These are phyloP conservation scores for Diphyllodes magnificus DNA, from an alignment of 2,113 vertebrate genomes.

Conservation along the genomic window DNA sequence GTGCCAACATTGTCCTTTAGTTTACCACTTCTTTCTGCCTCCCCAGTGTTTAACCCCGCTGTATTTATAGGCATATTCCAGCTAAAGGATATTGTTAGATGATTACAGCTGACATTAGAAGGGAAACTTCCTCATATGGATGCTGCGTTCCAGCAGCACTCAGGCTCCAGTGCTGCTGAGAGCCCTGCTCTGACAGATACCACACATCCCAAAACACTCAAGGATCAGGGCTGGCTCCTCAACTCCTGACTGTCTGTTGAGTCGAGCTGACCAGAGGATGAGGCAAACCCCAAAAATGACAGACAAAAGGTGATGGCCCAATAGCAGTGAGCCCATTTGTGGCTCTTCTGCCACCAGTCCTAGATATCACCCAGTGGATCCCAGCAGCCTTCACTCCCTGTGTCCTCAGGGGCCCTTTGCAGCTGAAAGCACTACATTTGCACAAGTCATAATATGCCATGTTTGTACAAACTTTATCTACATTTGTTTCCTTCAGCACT, in stretches of 20 bases:
- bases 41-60: background rate
- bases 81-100: background rate
- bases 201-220: background rate
- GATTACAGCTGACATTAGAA: background rate
- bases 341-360: background rate
- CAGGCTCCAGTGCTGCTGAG: background rate
- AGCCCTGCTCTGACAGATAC: background rate
- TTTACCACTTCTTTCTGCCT: background rate
- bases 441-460: background rate
- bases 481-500: background rate
- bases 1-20: slow-evolving; percentile 38
- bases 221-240: background rate
- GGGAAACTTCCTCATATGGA: background rate
- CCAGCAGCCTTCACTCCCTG: background rate
- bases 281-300: background rate
- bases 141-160: background rate
- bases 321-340: background rate
- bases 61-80: background rate
- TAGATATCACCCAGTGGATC: background rate
- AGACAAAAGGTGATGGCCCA: background rate
- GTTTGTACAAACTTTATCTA: background rate
- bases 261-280: accelerated
- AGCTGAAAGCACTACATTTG: background rate
- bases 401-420: background rate
- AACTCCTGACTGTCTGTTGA: background rate